phyloP scores from a whole-genome alignment of 2,888 invertebrate genomes.

The Microdon myrmicae region DNA sequence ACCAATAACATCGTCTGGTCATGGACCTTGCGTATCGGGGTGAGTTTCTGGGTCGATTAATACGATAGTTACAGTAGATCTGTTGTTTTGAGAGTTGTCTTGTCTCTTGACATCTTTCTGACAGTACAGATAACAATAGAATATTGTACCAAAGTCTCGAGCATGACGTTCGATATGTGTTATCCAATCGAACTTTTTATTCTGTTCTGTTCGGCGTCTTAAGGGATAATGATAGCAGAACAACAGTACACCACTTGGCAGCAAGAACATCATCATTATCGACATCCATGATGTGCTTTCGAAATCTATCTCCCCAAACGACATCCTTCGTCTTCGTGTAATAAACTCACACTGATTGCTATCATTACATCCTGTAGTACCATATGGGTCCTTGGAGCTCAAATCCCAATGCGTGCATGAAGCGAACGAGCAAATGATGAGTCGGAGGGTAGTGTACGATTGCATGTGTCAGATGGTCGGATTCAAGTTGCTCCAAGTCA shows the following conservation, averaged over 20 bases:
- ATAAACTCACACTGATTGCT: constrained; percentile 47
- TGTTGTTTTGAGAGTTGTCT: constrained; percentile 12
- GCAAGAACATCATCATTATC: constrained; percentile 28
- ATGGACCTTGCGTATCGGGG: constrained; percentile 29
- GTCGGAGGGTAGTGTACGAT: constrained; percentile 24
- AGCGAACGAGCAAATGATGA: constrained; percentile 20
- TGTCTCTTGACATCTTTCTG: constrained; percentile 6
- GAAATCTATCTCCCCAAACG: constrained; percentile 12
- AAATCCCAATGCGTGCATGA: constrained; percentile 39
- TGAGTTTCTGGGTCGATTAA: constrained; percentile 45
- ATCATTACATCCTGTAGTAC: constrained; percentile 49
- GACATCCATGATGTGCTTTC: constrained; percentile 8
- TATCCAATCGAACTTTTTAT: constrained; percentile 31
- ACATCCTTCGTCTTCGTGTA: constrained; percentile 33
- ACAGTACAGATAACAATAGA: neutral
- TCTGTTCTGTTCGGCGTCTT: constrained; percentile 4
- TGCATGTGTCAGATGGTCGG: constrained; percentile 49
- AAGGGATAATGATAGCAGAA: constrained; percentile 6
- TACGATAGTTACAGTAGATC: constrained; percentile 14
- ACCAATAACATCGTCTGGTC: constrained; percentile 40
- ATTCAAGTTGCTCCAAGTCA: constrained; percentile 19
- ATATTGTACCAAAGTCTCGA: neutral
- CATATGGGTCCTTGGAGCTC: constrained; percentile 35
- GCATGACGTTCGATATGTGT: constrained; percentile 20
- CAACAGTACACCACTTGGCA: constrained; percentile 7